Percentiles rank a stretch among this genome's conserved stretches.
Conservation (phyloP, 2,113 vertebrate genomes). For the Excalfactoria chinensis region DNA sequence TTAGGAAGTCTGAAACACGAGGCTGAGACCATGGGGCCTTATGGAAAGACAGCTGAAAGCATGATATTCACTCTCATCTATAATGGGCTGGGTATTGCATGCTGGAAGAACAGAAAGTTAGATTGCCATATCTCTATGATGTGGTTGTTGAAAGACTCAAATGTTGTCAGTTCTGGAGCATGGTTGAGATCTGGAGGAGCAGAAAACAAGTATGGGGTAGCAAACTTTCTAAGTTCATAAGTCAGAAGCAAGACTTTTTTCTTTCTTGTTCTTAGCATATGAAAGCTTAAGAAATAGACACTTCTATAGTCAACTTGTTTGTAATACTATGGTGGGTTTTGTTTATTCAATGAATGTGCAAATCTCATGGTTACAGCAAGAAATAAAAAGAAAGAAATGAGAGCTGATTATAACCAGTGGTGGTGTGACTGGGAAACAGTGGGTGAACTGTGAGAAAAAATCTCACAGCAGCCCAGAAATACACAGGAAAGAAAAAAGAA, state of each 20-base stretch:
- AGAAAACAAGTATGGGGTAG: not conserved
- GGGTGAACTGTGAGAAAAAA: slow-evolving; percentile 32
- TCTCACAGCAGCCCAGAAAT: slow-evolving; percentile 28
- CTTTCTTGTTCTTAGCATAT: slow-evolving; percentile 21
- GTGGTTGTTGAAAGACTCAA: not conserved
- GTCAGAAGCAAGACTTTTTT: not conserved
- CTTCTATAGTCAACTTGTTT: slow-evolving; percentile 5
- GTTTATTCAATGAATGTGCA: not conserved
- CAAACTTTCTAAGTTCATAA: slow-evolving; percentile 18
- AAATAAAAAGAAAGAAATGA: slow-evolving; percentile 29
- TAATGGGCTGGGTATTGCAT: not conserved
- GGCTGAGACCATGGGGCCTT: not conserved
- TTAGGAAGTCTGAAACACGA: not conserved
- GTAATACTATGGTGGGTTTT: not conserved
- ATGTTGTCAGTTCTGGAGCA: not conserved
- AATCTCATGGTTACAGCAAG: slow-evolving; percentile 36
- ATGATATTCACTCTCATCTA: not conserved
- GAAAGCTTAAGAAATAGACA: slow-evolving; percentile 20
- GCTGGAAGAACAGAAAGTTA: not conserved
- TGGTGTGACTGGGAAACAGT: slow-evolving; percentile 51
- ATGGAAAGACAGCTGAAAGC: not conserved
- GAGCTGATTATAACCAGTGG: slow-evolving; percentile 17
- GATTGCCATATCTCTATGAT: not conserved
- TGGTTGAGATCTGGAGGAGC: not conserved
- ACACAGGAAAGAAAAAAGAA: not conserved